Conservation (phyloP, 2,797 vertebrate genomes). For the Malacoraja senta region DNA sequence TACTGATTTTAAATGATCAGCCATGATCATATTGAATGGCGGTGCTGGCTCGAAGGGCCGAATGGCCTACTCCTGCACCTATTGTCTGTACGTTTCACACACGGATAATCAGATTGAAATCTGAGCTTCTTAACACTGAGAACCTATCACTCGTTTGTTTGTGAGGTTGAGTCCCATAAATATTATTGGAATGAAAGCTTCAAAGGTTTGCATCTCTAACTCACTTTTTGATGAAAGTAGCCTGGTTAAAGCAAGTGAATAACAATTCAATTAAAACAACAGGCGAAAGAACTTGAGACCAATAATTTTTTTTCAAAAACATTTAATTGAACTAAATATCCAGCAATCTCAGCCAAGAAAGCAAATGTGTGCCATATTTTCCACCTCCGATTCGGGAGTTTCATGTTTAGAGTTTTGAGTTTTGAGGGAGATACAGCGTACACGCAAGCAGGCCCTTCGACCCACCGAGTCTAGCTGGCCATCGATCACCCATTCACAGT, state of each 20-base stretch:
- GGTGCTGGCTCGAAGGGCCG: too few species aligned
- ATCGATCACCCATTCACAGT: too few species aligned
- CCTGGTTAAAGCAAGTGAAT: background rate
- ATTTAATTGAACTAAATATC: background rate
- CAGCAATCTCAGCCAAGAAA: background rate
- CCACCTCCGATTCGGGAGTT: background rate
- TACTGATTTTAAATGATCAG: too few species aligned
- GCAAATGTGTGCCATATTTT: background rate
- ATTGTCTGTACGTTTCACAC: too few species aligned
- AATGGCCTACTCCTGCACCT: too few species aligned
- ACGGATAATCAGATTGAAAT: background rate
- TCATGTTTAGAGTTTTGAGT: background rate
- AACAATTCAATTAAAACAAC: background rate
- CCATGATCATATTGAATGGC: too few species aligned
- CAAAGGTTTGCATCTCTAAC: background rate
- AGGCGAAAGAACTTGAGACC: background rate
- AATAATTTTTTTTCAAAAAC: background rate
- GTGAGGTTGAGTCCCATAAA: background rate
- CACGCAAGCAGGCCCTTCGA: too few species aligned
- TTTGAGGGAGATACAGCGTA: too few species aligned
- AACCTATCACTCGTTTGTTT: background rate
- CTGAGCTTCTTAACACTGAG: background rate
- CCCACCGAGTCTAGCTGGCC: too few species aligned
- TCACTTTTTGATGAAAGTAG: background rate
- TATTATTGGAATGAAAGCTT: background rate